Evolutionary conservation across 1,140 invertebrate genomes (phyloP).

Genomic region (Hypothenemus hampei): DNA sequence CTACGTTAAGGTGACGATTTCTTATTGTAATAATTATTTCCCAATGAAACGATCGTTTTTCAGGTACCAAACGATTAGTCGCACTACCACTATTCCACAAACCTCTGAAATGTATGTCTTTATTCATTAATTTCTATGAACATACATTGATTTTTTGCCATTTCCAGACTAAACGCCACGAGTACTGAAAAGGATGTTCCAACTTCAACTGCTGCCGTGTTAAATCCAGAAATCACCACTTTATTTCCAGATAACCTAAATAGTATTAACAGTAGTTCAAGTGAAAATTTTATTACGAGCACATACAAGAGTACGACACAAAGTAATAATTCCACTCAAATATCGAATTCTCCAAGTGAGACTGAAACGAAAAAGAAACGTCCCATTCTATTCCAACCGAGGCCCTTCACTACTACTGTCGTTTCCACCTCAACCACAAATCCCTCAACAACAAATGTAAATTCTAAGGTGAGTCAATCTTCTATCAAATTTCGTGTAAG

Average conservation of each 20-base stretch:
- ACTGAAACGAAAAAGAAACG: constrained; percentile 15
- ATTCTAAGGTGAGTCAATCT: constrained; percentile 41
- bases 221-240: background rate
- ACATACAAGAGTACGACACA: constrained; percentile 15
- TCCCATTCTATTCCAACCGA: constrained; percentile 40
- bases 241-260: background rate
- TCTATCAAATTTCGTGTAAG: constrained; percentile 31
- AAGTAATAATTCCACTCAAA: constrained; percentile 12
- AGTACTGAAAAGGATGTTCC: background rate
- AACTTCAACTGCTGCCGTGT: background rate
- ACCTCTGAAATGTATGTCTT: too few relatives aligned
- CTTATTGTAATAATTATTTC: too few relatives aligned
- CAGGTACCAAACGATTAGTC: too few relatives aligned
- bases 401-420: constrained; percentile 43
- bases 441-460: constrained; percentile 40
- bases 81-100: too few relatives aligned
- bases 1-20: too few relatives aligned
- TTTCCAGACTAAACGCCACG: too few relatives aligned
- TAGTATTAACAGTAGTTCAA: constrained; percentile 2
- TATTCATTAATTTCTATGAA: too few relatives aligned
- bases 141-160: too few relatives aligned
- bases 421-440: constrained; percentile 45
- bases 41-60: too few relatives aligned
- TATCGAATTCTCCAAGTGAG: background rate
- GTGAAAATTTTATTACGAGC: constrained; percentile 9